phyloP scores from a whole-genome alignment of 2,113 vertebrate species.

The Heliornis fulica region DNA sequence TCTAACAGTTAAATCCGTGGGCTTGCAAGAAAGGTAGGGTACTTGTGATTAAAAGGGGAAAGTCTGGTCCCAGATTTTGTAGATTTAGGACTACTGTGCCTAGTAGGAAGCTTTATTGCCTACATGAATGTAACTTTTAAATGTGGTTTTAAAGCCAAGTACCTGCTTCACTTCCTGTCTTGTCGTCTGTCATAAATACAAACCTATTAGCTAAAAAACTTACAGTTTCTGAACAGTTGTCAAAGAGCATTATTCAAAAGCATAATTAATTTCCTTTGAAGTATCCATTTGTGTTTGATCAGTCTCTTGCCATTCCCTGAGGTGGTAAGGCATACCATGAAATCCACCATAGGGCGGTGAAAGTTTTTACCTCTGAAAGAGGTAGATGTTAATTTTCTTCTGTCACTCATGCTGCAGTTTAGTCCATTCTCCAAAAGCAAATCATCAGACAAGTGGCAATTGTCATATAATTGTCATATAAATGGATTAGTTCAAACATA shows the following conservation, averaged over 20 bases:
- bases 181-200: not conserved
- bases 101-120: not conserved
- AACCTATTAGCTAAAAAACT: not conserved
- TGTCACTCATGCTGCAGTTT: not conserved
- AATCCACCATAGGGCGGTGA: not conserved
- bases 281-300: not conserved
- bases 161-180: not conserved
- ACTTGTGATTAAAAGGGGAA: not conserved
- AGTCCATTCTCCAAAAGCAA: not conserved
- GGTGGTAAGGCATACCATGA: not conserved
- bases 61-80: not conserved
- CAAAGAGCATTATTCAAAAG: not conserved
- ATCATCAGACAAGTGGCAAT: not conserved
- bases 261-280: not conserved
- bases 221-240: not conserved
- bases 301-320: not conserved
- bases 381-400: not conserved
- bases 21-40: constrained; percentile 94
- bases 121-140: not conserved
- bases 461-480: not conserved
- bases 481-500: not conserved
- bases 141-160: not conserved
- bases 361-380: not conserved
- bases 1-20: constrained; percentile 89
- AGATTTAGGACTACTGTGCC: not conserved